Conservation (phyloP, 2,113 vertebrate species). For the Menidia beryllina region DNA sequence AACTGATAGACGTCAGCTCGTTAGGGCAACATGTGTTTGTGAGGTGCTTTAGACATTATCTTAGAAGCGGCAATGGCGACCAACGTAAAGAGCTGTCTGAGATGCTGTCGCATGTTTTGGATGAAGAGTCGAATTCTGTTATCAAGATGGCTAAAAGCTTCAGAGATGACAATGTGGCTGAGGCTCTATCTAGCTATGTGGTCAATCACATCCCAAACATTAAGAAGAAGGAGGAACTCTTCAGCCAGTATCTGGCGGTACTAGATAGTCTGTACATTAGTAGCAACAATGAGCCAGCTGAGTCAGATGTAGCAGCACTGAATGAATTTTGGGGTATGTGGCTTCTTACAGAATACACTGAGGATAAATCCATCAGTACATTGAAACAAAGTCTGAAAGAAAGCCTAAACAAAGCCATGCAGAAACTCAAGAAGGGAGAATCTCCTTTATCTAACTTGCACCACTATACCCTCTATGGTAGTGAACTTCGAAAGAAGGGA, state of each 20-base stretch:
- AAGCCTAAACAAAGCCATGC: constrained; percentile 35
- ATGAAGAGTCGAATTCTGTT: constrained; percentile 8
- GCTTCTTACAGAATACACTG: constrained; percentile 55
- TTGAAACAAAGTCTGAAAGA: constrained; percentile 7
- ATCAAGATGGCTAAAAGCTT: constrained; percentile 28
- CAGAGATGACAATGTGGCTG: constrained; percentile 36
- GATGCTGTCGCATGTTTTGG: constrained; percentile 3
- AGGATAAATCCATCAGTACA: background rate
- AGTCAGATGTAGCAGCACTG: constrained; percentile 55
- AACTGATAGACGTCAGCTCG: background rate
- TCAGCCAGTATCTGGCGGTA: constrained; percentile 43
- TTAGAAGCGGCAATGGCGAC: background rate
- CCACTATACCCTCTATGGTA: constrained; percentile 65
- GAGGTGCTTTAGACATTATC: background rate
- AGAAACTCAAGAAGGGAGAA: constrained; percentile 27
- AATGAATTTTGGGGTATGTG: constrained; percentile 77
- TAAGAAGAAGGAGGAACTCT: constrained; percentile 56
- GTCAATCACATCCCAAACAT: constrained; percentile 48
- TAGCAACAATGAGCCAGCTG: constrained; percentile 16
- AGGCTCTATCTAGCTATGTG: constrained; percentile 17
- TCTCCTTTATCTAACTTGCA: constrained; percentile 64
- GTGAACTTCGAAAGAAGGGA: constrained; percentile 26
- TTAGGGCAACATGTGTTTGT: background rate
- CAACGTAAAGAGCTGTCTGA: background rate
- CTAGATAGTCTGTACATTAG: constrained; percentile 41